Evolutionary conservation across 92 coral and sea anemone species (phyloP), one percentile per base, ranked within the genome.

Genomic region (Anthopleura xanthogrammica): DNA sequence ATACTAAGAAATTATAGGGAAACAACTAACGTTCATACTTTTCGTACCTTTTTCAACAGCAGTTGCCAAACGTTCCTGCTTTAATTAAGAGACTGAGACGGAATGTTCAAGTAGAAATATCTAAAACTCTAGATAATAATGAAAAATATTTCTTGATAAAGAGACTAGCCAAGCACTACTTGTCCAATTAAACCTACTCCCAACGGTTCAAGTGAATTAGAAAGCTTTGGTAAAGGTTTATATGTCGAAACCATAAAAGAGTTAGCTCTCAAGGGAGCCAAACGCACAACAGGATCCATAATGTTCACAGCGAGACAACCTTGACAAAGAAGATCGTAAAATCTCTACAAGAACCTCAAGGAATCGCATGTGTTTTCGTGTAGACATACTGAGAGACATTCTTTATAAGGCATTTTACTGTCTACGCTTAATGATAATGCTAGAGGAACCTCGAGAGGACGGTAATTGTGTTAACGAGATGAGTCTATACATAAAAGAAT

Each of bases 211-310:
- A 68, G 74, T 68, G 74, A 42, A 36, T 14, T 68, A 3, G 74
- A 24, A 29, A 9, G 74, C 74, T 2, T 68, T 36, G 16, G 74
- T 11, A 36, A 68, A 68, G 42, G 42, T 68, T 68, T 64, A 64
- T 64, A n/a, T 5, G 72, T 64, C 72, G 74, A 24, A 68, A 36
- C 74, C 74, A 68, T 68, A 68, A 68, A 23, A 68, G 74, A 36
- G 74, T 7, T 13, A 1, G 40, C 74, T 36, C 74, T 68, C 14
- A 36, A 68, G 74, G 74, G 74, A 68, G 42, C 16, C 74, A 14
- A 3, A 2, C 6, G 9, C 74, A 68, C 74, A 68, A 68, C 74
- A 68, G 74, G 74, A 2, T n/a, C 74, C 74, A 24, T 17, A 68
- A 68, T 68, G 17, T 22, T 13, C 74, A 36, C 74, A 68, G 74